Evolutionary conservation across 2,888 invertebrate species (phyloP), one percentile per base, ranked within the genome.

Genomic region (Sarcophaga subvicina): DNA sequence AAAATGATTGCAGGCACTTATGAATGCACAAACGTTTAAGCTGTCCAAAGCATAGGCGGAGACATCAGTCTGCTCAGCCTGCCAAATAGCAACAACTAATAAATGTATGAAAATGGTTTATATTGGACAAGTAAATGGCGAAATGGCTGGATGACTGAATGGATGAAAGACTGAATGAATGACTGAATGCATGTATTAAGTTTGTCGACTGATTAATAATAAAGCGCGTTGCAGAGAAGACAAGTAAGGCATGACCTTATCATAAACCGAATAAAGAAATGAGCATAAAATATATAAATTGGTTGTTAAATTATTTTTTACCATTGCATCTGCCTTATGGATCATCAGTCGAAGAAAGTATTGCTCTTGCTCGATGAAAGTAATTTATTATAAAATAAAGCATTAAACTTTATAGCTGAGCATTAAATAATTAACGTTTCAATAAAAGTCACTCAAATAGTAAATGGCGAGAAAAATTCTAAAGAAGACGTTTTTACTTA

Each of bases 1-100:
- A 64, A 54, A 66, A 76, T 76, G 66, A 76, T 27, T 66, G 76
- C 27, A 54, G 64, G 76, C 22, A n/a, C 64, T 6, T 54, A 66
- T 47, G 64, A 73, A 60, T 3, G 60, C 25, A 22, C 25, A 14
- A 71, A 69, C 12, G 37, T 37, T 45, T 20, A 2, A 54, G 17
- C 54, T 54, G 54, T 54, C 17, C 12, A 54, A 54, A 5, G 54
- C 12, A 54, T 12, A 54, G 54, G 4, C 54, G 12, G 54, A 54
- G 17, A 54, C 54, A 54, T 14, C 4, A 12, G 17, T 12, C 14
- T 14, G 4, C 17, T 54, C 54, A 54, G 17, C 14, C 37, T 37
- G 37, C 10, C 37, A 37, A 37, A 37, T 8, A 37, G 10, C 37
- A 17, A 17, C 54, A 54, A 17, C 54, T 54, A 54, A 54, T 54